These are phyloP conservation scores for Pantherophis alleghaniensis DNA, from an alignment of 2,797 vertebrate species.

Conservation along the genomic window DNA sequence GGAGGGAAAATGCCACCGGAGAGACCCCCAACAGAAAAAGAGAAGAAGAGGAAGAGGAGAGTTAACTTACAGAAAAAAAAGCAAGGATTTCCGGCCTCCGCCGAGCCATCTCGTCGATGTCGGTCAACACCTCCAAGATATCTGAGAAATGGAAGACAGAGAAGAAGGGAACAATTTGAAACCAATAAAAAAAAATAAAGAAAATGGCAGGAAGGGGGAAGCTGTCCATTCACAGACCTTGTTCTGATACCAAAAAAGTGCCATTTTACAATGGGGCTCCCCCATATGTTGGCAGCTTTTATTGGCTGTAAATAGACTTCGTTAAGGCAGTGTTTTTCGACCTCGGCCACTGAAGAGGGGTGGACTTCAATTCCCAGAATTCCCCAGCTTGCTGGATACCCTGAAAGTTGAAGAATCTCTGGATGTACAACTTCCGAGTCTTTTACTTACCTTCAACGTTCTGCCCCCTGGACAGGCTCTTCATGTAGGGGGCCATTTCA, in stretches of 20 bases:
- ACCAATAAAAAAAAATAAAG: background rate
- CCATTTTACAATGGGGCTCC: background rate
- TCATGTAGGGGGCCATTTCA: slow-evolving; percentile 91
- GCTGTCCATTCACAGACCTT: accelerated
- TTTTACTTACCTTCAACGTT: slow-evolving; percentile 86
- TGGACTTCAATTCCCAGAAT: background rate
- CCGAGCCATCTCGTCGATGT: slow-evolving; percentile 95
- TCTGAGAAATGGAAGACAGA: slow-evolving; percentile 71
- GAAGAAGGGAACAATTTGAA: slow-evolving; percentile 33
- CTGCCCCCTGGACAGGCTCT: slow-evolving; percentile 89
- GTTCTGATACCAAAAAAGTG: background rate
- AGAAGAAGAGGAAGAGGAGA: background rate
- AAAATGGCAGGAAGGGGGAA: background rate
- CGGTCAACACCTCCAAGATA: slow-evolving; percentile 91
- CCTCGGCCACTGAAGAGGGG: background rate
- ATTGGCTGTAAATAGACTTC: background rate
- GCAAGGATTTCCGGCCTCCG: slow-evolving; percentile 94
- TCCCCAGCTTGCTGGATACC: background rate
- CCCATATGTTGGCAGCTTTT: background rate
- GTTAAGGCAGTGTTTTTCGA: background rate
- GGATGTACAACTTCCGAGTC: accelerated
- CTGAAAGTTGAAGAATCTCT: background rate
- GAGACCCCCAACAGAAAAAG: background rate
- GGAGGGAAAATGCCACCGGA: background rate
- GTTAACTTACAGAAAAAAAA: slow-evolving; percentile 89